These are phyloP conservation scores for Pollenia amentaria DNA, from an alignment of 2,888 invertebrate genomes.

Conservation along the genomic window DNA sequence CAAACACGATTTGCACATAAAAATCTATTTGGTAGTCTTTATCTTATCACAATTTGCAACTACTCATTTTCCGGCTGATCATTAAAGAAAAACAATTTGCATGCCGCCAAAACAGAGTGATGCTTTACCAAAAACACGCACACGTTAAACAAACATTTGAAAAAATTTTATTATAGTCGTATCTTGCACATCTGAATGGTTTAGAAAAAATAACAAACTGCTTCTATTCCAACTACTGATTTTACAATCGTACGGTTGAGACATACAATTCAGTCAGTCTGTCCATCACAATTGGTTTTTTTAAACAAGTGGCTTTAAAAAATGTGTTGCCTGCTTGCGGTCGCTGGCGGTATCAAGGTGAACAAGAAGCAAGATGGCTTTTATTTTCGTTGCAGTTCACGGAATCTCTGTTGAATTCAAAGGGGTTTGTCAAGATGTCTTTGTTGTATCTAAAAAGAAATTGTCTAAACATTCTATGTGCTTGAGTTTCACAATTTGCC, in stretches of 20 bases:
- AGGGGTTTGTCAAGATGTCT: conserved; percentile 55
- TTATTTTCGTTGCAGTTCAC: not conserved
- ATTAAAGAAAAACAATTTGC: conserved; percentile 14
- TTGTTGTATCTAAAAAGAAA: conserved; percentile 45
- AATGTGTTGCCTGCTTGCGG: not conserved
- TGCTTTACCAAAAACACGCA: not conserved
- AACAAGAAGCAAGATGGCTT: not conserved
- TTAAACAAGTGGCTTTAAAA: conserved; percentile 28
- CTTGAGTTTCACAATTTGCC: not conserved
- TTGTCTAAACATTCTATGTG: conserved; percentile 36
- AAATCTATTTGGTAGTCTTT: not conserved
- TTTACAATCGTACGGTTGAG: conserved; percentile 3
- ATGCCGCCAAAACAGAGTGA: conserved; percentile 5
- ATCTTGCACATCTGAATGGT: not conserved
- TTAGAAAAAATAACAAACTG: conserved; percentile 2
- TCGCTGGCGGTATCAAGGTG: not conserved
- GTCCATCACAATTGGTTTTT: not conserved
- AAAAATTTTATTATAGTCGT: not conserved
- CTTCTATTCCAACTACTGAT: conserved; percentile 40
- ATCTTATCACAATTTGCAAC: conserved; percentile 25
- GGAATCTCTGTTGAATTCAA: conserved; percentile 3
- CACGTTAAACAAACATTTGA: not conserved
- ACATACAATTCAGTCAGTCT: conserved; percentile 7
- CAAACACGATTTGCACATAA: no score
- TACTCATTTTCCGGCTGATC: not conserved